phyloP scores from a whole-genome alignment of 2,797 vertebrate species.

The Hipposideros larvatus region DNA sequence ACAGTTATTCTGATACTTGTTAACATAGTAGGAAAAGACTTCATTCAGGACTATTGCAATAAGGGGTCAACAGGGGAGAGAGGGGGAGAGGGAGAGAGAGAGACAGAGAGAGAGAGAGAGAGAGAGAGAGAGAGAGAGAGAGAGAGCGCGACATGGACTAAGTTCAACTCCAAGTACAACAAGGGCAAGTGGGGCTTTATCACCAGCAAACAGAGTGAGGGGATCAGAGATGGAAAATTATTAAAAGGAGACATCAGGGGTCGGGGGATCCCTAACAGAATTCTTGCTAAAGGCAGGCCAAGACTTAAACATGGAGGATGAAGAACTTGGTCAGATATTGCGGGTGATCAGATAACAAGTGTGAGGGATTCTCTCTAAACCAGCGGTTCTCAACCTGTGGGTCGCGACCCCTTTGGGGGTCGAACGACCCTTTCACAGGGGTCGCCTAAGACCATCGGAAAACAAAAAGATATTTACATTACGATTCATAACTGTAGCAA shows the following conservation, averaged over 20 bases:
- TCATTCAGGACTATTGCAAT: not conserved
- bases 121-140: too few species aligned
- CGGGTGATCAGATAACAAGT: not conserved
- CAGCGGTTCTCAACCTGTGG: too few species aligned
- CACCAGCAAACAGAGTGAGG: not conserved
- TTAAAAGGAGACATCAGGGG: not conserved
- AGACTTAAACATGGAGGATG: not conserved
- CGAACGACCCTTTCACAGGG: too few species aligned
- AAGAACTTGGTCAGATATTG: not conserved
- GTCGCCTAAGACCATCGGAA: too few species aligned
- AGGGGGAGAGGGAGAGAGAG: too few species aligned
- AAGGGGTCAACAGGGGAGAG: not conserved
- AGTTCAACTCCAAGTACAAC: not conserved
- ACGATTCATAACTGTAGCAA: too few species aligned
- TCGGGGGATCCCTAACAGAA: not conserved
- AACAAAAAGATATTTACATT: too few species aligned
- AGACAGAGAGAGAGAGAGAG: too few species aligned
- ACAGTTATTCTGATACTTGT: not conserved
- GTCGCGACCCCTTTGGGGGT: too few species aligned
- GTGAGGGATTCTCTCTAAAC: not conserved
- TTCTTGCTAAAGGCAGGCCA: not conserved
- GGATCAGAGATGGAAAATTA: not conserved
- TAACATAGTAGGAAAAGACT: not conserved
- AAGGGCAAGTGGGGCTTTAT: not conserved
- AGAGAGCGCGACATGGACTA: not conserved